Base-by-base conservation (phyloP, 2,888 invertebrate genomes). In the Eledona agricola region DNA sequence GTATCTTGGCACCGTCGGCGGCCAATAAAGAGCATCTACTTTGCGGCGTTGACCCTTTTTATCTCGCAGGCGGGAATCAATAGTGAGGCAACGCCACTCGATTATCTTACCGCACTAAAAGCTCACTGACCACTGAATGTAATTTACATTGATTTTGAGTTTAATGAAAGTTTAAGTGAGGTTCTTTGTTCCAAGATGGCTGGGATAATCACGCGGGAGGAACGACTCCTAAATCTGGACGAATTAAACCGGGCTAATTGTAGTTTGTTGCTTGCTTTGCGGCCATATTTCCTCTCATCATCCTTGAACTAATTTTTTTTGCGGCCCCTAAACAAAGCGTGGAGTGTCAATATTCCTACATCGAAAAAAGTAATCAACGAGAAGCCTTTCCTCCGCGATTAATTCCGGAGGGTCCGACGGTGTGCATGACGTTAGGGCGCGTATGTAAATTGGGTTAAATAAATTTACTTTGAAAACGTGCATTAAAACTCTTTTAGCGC, bases 61-160 rank as follows among this genome's bases (percentile, higher is more conserved):
- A 62, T 62, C 52, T 46, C 45, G 19, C 16, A 20, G 51, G 51
- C 5, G 19, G 37, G 61, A 66, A 65, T 66, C 65, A 60, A 63
- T 65, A 64, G 61, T 53, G 50, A 51, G 26, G 23, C 20, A 5
- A 4, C 54, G 51, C 59, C 59, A 59, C 67, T 69, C 67, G 71
- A 69, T 70, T 70, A 71, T 70, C 69, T 65, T 60, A 60, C 68
- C 64, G 58, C 64, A 62, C 65, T 71, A 70, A 70, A 70, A 69
- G 68, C 68, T 51, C 62, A 55, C 69, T 71, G 71, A 71, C 72
- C 72, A 61, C 69, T 63, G 71, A 72, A 72, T 71, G 71, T 69
- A 71, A 72, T 72, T 72, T 72, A 71, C 72, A 72, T 72, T 71
- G 72, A 72, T 72, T 72, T 68, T 60, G 63, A 67, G 63, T 71